Percentiles rank a stretch among this genome's conserved stretches.
phyloP scores from a whole-genome alignment of 2,113 vertebrate genomes.

The Poeciliopsis prolifica region DNA sequence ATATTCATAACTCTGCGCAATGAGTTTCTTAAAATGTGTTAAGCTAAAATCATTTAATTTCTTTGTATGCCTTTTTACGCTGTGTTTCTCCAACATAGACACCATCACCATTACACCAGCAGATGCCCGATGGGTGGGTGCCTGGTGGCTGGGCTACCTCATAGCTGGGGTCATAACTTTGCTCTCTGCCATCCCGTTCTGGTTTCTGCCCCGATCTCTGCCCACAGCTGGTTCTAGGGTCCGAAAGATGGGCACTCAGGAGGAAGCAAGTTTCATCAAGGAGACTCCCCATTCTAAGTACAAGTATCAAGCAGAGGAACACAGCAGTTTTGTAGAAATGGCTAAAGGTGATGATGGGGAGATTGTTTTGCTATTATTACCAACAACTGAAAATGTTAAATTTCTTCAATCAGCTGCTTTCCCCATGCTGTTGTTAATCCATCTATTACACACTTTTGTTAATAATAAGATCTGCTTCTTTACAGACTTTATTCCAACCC shows the following conservation, averaged over 20 bases:
- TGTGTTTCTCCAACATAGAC: conserved; percentile 56
- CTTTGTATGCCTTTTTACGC: background rate
- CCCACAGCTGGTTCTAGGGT: conserved; percentile 27
- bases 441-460: background rate
- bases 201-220: conserved; percentile 79
- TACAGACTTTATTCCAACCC: conserved; percentile 84
- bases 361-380: background rate
- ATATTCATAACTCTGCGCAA: background rate
- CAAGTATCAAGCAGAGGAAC: conserved; percentile 68
- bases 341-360: conserved; percentile 74
- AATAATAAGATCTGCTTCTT: conserved; percentile 13
- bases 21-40: background rate
- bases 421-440: background rate
- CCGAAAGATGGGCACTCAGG: conserved; percentile 47
- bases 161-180: conserved; percentile 78
- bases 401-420: background rate
- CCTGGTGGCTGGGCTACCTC: conserved; percentile 84
- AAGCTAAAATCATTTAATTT: too few species aligned
- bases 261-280: conserved; percentile 67
- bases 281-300: conserved; percentile 52
- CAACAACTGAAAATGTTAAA: background rate
- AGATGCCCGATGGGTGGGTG: conserved; percentile 82
- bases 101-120: conserved; percentile 76
- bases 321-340: conserved; percentile 71
- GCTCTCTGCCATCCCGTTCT: conserved; percentile 79